Percentiles rank a stretch among this genome's conserved stretches.
phyloP scores from a whole-genome alignment of 2,113 vertebrate genomes.

The Noctilio leporinus region DNA sequence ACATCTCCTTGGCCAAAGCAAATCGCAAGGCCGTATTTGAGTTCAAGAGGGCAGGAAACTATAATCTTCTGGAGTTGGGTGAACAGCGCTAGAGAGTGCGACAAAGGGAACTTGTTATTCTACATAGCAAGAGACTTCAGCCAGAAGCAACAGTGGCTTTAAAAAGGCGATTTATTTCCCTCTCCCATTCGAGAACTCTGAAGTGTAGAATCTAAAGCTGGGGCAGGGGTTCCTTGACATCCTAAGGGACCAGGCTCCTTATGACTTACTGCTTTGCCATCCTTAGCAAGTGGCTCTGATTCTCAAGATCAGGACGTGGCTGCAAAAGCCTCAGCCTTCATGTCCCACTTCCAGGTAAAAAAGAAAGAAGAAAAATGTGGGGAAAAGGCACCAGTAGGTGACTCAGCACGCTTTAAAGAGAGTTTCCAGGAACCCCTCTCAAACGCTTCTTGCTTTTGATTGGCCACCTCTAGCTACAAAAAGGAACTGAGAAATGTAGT shows the following conservation, averaged over 20 bases:
- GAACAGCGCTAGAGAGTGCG: neutral
- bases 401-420: neutral
- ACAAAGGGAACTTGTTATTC: neutral
- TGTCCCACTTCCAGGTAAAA: neutral
- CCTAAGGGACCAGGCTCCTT: neutral
- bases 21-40: neutral
- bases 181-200: neutral
- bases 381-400: neutral
- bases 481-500: neutral
- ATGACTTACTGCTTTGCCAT: neutral
- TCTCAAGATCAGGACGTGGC: neutral
- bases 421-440: neutral
- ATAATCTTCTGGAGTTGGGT: neutral
- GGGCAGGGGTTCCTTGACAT: neutral
- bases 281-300: neutral
- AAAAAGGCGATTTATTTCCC: neutral
- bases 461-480: neutral
- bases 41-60: neutral
- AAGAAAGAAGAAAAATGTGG: neutral
- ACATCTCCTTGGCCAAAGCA: neutral
- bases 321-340: neutral
- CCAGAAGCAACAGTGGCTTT: neutral
- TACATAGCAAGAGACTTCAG: neutral
- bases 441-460: neutral
- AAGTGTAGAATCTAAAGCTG: neutral